Evolutionary conservation across 2,888 invertebrate genomes (phyloP).

Genomic region (Cosmorhoe ocellata): DNA sequence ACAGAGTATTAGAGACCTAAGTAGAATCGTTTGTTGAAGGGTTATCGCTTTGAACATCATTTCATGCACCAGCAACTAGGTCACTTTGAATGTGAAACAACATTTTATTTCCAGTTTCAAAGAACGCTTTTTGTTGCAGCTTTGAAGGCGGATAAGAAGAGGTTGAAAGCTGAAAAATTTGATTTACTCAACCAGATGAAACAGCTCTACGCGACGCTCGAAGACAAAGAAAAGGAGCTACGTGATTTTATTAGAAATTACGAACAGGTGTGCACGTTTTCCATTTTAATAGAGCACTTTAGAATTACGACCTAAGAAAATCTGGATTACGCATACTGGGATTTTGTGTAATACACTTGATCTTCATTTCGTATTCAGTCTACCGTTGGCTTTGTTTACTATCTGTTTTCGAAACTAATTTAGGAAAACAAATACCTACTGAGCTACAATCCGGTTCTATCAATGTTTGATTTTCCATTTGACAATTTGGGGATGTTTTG

Average conservation of each 20-base stretch:
- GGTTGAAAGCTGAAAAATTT: constrained; percentile 95
- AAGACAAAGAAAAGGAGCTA: constrained; percentile 96
- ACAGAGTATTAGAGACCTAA: constrained; percentile 17
- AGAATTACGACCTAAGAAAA: no score
- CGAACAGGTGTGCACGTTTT: constrained; percentile 86
- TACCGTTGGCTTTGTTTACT: constrained; percentile 11
- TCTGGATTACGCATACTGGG: not conserved
- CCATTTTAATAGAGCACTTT: not conserved
- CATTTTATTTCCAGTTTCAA: constrained; percentile 22
- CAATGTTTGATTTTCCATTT: constrained; percentile 12
- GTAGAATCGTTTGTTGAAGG: constrained; percentile 29
- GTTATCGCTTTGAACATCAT: constrained; percentile 30
- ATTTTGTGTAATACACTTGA: not conserved
- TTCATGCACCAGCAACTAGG: constrained; percentile 29
- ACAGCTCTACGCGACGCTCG: constrained; percentile 95
- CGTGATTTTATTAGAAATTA: constrained; percentile 97
- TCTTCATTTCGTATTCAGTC: constrained; percentile 19
- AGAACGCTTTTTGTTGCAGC: constrained; percentile 74
- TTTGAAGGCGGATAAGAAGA: constrained; percentile 93
- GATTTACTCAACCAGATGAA: constrained; percentile 97
- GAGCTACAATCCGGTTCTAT: constrained; percentile 14
- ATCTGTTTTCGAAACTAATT: constrained; percentile 13
- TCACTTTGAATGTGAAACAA: constrained; percentile 24
- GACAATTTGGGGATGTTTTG: constrained; percentile 3
- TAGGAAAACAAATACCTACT: constrained; percentile 10